Conservation (phyloP, 2,888 invertebrate species). For the Molanna angustata region DNA sequence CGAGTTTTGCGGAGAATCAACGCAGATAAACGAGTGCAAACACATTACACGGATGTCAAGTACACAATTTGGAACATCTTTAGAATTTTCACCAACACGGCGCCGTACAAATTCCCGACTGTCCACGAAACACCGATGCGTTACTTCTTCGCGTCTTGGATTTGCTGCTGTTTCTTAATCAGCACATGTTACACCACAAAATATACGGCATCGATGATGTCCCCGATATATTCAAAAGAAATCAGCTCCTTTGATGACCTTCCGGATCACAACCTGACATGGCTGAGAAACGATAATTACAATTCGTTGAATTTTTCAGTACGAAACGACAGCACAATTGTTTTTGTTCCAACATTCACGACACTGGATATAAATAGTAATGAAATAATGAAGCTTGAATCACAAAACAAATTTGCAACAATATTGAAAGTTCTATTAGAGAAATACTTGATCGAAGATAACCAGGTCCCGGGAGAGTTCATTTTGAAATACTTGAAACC, state of each 20-base stretch:
- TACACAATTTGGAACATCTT: not conserved
- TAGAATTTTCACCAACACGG: not conserved
- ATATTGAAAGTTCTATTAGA: not conserved
- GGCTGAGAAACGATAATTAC: not conserved
- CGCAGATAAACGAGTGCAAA: not conserved
- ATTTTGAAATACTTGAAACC: not conserved
- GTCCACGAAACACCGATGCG: not conserved
- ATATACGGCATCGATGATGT: not conserved
- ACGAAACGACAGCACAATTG: not conserved
- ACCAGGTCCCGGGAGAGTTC: not conserved
- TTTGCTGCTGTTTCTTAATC: not conserved
- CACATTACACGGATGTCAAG: not conserved
- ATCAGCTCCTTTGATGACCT: not conserved
- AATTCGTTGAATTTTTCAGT: not conserved
- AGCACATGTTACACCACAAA: not conserved
- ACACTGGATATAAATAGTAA: not conserved
- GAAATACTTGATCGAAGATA: not conserved
- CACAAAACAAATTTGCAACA: not conserved
- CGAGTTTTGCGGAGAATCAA: not conserved
- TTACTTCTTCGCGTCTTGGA: not conserved
- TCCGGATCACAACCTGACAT: not conserved
- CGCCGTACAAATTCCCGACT: not conserved
- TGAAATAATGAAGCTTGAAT: not conserved
- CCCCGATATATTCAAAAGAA: not conserved
- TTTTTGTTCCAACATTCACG: not conserved